Conservation (phyloP, 2,113 vertebrate genomes). For the Trogon surrucura region DNA sequence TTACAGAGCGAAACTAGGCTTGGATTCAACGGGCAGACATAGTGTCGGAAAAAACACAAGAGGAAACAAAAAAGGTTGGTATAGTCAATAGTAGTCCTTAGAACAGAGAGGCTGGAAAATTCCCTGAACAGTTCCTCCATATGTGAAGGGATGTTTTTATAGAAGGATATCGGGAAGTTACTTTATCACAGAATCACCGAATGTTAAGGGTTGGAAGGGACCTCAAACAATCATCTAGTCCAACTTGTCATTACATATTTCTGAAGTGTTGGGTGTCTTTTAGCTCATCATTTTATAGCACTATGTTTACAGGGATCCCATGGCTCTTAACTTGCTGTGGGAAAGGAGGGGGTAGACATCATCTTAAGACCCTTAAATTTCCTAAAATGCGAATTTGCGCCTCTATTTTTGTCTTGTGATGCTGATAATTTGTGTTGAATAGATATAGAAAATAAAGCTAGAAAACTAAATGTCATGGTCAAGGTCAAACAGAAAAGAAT, state of each 20-base stretch:
- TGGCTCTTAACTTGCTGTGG: background rate
- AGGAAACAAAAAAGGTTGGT: background rate
- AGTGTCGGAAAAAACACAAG: background rate
- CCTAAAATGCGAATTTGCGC: background rate
- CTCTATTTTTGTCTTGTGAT: background rate
- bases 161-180: background rate
- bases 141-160: background rate
- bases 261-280: background rate
- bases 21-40: background rate
- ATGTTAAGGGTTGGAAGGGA: no score
- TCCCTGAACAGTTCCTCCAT: background rate
- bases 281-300: background rate
- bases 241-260: background rate
- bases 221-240: no score
- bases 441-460: background rate
- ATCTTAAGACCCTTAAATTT: background rate
- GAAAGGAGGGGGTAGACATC: background rate
- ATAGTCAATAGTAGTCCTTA: background rate
- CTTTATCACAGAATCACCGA: background rate
- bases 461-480: background rate
- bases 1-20: background rate
- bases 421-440: background rate
- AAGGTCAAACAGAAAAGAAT: constrained; percentile 40
- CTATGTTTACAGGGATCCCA: background rate
- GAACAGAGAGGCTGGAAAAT: background rate